A percentile compares a stretch with the other conserved stretches of the same genome.
These are phyloP conservation scores for Leptobrachium ailaonicum DNA, from an alignment of 2,113 vertebrate genomes.

Conservation along the genomic window DNA sequence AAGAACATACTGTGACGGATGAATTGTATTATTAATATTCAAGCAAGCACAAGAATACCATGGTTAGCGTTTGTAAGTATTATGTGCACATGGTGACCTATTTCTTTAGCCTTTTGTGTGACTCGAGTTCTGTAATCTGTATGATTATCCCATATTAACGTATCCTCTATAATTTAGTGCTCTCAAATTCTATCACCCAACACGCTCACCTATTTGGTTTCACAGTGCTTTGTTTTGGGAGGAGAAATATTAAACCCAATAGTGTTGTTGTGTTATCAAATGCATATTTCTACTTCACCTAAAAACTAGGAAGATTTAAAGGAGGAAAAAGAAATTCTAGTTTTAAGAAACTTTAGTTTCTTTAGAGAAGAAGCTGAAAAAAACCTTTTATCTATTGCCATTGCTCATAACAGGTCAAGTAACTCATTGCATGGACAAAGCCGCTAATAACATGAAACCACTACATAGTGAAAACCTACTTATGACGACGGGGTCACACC, in stretches of 20 bases:
- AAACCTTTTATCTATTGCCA: no score
- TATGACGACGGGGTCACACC: no score
- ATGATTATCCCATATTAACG: background rate
- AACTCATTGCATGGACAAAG: no score
- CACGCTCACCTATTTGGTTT: background rate
- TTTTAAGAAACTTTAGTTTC: no score
- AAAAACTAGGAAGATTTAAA: no score
- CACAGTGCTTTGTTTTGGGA: background rate
- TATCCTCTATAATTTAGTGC: slow-evolving; percentile 4
- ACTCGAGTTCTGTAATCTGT: background rate
- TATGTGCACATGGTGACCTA: slow-evolving; percentile 1
- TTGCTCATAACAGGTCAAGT: no score
- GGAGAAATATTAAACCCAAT: background rate
- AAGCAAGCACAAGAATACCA: background rate
- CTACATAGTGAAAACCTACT: no score
- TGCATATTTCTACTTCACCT: background rate
- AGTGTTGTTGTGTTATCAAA: background rate
- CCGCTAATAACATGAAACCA: no score
- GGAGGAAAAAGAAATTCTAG: no score
- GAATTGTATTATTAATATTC: slow-evolving; percentile 9
- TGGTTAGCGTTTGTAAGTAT: background rate
- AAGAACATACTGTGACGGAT: background rate
- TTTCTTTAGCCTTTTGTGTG: slow-evolving; percentile 16
- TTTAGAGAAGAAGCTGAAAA: no score
- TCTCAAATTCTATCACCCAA: background rate